These are phyloP conservation scores for Dryocosmus kuriphilus DNA, from an alignment of 2,888 invertebrate species.

Conservation along the genomic window DNA sequence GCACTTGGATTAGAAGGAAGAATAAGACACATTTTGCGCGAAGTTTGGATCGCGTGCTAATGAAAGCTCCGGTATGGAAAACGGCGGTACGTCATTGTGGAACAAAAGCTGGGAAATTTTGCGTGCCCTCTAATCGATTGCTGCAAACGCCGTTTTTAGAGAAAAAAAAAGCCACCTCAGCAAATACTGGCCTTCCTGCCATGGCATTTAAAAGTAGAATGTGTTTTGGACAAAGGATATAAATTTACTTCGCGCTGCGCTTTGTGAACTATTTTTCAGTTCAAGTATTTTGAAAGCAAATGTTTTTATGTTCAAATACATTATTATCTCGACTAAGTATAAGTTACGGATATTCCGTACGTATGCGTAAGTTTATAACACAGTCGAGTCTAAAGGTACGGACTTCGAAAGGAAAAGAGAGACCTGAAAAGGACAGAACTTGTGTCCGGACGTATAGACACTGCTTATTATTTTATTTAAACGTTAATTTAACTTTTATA, in stretches of 20 bases:
- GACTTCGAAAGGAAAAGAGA: too few species aligned
- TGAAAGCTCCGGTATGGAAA: conserved; percentile 18
- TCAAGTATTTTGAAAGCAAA: background rate
- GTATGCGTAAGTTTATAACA: too few species aligned
- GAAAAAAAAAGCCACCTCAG: conserved; percentile 29
- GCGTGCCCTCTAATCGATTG: conserved; percentile 45
- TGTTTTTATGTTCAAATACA: background rate
- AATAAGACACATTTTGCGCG: conserved; percentile 10
- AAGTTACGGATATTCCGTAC: too few species aligned
- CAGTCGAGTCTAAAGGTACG: too few species aligned
- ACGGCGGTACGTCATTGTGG: conserved; percentile 44
- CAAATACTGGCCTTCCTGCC: conserved; percentile 32
- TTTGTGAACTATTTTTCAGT: conserved; percentile 4
- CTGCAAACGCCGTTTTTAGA: conserved; percentile 26
- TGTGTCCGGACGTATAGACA: too few species aligned
- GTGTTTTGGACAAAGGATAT: conserved; percentile 16
- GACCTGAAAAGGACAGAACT: too few species aligned
- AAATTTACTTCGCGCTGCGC: conserved; percentile 18
- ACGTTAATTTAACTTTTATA: too few species aligned
- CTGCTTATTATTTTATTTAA: too few species aligned
- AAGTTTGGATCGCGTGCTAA: conserved; percentile 4
- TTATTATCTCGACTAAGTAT: too few species aligned
- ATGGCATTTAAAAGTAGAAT: conserved; percentile 1
- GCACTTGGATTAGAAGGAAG: background rate
- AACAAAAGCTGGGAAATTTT: conserved; percentile 55